phyloP scores from a whole-genome alignment of 2,113 vertebrate genomes.

The Callopanchax toddi region DNA sequence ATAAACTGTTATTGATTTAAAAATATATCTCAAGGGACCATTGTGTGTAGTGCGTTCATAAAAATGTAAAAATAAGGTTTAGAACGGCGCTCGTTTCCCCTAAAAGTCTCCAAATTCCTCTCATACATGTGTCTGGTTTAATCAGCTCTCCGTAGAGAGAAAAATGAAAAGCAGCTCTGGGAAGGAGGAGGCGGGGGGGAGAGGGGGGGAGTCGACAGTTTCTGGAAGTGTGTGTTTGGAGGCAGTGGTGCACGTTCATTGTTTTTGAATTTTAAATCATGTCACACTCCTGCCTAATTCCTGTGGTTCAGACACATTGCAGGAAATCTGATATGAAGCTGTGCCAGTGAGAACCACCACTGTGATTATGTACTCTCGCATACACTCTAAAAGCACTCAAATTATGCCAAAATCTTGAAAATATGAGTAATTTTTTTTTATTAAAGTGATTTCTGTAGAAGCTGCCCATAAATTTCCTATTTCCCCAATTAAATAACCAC shows the following conservation, averaged over 20 bases:
- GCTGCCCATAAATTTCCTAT: conserved; percentile 1
- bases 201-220: neutral
- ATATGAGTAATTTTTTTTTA: conserved; percentile 2
- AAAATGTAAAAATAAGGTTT: conserved; percentile 13
- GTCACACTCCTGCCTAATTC: conserved; percentile 46
- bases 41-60: conserved; percentile 7
- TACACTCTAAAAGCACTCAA: conserved; percentile 7
- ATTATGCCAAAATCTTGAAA: neutral
- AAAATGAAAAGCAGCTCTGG: conserved; percentile 40
- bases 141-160: conserved; percentile 29
- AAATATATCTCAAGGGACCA: neutral
- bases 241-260: conserved; percentile 15
- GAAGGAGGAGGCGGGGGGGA: neutral
- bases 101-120: conserved; percentile 49
- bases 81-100: conserved; percentile 32
- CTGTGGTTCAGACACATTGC: conserved; percentile 41
- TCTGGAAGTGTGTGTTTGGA: conserved; percentile 1
- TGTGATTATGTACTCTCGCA: conserved; percentile 12
- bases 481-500: conserved; percentile 25
- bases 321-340: conserved; percentile 48
- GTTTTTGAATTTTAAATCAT: conserved; percentile 47
- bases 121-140: conserved; percentile 52
- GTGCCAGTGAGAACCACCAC: neutral
- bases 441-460: conserved; percentile 1
- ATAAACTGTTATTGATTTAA: neutral